Evolutionary conservation across 2,888 invertebrate species (phyloP).

Genomic region (Xestobium rufovillosum): DNA sequence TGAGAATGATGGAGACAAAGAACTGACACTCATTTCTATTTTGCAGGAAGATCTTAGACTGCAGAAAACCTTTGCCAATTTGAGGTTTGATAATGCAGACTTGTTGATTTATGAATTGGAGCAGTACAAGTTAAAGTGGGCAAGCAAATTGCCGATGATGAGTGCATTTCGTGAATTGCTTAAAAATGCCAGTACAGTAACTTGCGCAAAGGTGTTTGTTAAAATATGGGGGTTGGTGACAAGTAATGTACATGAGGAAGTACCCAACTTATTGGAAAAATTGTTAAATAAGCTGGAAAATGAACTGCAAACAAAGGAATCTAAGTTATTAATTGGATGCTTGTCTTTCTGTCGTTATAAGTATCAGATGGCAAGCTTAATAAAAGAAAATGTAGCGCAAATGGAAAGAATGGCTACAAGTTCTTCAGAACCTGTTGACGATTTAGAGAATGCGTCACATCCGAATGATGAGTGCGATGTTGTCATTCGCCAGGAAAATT

Average conservation of each 20-base stretch:
- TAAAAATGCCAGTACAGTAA: constrained; percentile 22
- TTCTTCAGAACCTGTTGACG: constrained; percentile 9
- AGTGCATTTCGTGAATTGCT: constrained; percentile 25
- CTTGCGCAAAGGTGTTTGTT: constrained; percentile 23
- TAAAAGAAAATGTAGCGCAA: constrained; percentile 27
- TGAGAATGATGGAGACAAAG: too few species aligned
- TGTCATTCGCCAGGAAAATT: constrained; percentile 28
- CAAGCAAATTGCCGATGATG: constrained; percentile 29
- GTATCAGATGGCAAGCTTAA: constrained; percentile 18
- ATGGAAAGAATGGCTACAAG: constrained; percentile 25
- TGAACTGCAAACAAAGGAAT: constrained; percentile 11
- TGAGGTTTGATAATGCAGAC: too few species aligned
- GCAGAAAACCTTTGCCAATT: too few species aligned
- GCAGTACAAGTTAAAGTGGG: constrained; percentile 30
- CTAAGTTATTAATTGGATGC: constrained; percentile 24
- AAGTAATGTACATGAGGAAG: constrained; percentile 20
- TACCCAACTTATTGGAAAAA: constrained; percentile 18
- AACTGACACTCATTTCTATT: too few species aligned
- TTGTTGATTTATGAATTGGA: constrained; percentile 29
- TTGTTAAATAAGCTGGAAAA: constrained; percentile 22
- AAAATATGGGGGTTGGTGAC: constrained; percentile 26
- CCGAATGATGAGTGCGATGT: constrained; percentile 33
- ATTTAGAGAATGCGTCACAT: constrained; percentile 21
- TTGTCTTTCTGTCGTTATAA: constrained; percentile 28
- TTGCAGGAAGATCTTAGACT: too few species aligned